phyloP scores from a whole-genome alignment of 2,113 vertebrate species.

The Bufo gargarizans region DNA sequence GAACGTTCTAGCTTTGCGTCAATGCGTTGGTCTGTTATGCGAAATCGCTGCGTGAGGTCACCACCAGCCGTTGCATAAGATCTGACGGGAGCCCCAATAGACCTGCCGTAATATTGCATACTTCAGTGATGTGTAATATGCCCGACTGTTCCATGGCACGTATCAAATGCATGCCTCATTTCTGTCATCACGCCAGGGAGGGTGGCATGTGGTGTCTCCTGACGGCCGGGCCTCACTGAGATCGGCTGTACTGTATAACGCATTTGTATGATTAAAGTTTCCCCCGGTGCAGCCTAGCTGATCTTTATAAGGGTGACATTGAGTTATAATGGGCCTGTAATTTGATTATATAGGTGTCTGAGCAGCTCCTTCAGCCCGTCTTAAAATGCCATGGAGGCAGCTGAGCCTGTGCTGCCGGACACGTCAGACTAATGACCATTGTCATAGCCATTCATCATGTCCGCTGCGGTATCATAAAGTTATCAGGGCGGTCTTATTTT shows the following conservation, averaged over 20 bases:
- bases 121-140: neutral
- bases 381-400: neutral
- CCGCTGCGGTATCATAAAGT: conserved; percentile 16
- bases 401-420: neutral
- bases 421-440: conserved; percentile 31
- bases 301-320: neutral
- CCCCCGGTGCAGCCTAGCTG: neutral
- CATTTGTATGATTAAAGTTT: neutral
- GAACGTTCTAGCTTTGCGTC: neutral
- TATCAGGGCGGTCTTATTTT: neutral
- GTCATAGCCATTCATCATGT: conserved; percentile 23
- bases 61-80: neutral
- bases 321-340: conserved; percentile 1
- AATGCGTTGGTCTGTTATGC: neutral
- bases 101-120: neutral
- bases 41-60: neutral
- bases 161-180: neutral
- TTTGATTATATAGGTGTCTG: conserved; percentile 25
- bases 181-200: neutral
- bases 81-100: neutral
- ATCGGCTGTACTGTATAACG: neutral
- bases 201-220: neutral
- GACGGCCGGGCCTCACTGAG: neutral
- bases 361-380: neutral
- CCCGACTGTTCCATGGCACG: neutral